Conservation (phyloP, 2,797 vertebrate genomes). For the Pseudochaenichthys georgianus region DNA sequence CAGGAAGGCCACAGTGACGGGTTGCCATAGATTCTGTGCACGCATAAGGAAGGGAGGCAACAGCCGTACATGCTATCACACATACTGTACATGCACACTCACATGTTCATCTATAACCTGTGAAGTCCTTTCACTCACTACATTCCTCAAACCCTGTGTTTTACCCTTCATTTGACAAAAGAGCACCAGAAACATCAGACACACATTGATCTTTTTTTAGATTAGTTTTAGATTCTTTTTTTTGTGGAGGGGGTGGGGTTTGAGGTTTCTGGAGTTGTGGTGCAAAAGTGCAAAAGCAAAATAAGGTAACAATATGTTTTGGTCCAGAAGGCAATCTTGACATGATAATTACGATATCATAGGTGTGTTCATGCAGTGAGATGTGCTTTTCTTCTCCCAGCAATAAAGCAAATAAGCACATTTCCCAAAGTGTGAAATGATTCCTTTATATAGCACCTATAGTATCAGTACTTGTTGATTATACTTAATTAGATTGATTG, state of each 20-base stretch:
- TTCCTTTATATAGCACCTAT: constrained; percentile 41
- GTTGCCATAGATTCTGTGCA: constrained; percentile 82
- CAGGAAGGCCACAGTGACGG: constrained; percentile 86
- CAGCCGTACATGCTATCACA: constrained; percentile 58
- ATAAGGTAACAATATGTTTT: constrained; percentile 10
- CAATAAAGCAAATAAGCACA: background rate
- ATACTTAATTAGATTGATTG: background rate
- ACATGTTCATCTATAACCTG: constrained; percentile 18
- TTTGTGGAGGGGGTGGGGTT: background rate
- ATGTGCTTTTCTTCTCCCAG: constrained; percentile 8
- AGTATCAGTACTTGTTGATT: constrained; percentile 1
- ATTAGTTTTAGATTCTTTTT: constrained; percentile 8
- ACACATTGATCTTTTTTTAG: constrained; percentile 10
- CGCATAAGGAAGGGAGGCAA: constrained; percentile 71
- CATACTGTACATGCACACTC: constrained; percentile 29
- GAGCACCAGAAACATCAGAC: constrained; percentile 41
- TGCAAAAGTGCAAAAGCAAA: constrained; percentile 45
- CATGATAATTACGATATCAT: background rate
- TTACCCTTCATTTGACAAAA: constrained; percentile 25
- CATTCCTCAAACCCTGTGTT: constrained; percentile 55
- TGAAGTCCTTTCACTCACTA: constrained; percentile 53
- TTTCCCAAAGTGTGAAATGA: background rate
- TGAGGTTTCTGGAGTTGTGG: constrained; percentile 20
- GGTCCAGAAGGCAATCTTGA: constrained; percentile 19
- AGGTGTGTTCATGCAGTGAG: constrained; percentile 20